These are phyloP conservation scores for Malaclemys terrapin DNA, from an alignment of 2,113 vertebrate species.

Conservation along the genomic window DNA sequence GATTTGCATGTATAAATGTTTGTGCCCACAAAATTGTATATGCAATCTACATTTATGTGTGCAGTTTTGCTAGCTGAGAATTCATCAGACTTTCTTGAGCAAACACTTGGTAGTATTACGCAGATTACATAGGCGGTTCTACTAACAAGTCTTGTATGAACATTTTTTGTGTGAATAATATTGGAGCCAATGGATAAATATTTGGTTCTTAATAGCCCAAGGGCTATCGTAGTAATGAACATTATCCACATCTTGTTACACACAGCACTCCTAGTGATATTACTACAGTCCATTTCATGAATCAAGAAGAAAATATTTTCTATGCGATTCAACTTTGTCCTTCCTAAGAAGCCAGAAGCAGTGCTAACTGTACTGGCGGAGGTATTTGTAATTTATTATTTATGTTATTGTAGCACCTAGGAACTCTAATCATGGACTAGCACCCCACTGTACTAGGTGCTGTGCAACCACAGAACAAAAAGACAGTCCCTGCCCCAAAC, in stretches of 20 bases:
- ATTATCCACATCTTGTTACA: accelerated
- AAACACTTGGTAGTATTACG: background rate
- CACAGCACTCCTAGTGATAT: background rate
- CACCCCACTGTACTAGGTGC: too few relatives aligned
- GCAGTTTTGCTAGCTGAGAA: accelerated
- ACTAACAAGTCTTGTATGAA: background rate
- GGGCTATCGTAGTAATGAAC: accelerated
- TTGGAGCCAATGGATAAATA: background rate
- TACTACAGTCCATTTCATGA: background rate
- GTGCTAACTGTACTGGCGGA: background rate
- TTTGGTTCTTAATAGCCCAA: background rate
- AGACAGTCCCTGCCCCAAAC: too few relatives aligned
- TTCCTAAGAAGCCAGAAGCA: background rate
- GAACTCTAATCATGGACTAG: too few relatives aligned
- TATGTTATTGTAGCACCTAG: too few relatives aligned
- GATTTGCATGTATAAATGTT: background rate
- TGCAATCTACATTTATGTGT: background rate
- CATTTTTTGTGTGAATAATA: background rate
- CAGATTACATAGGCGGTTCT: accelerated
- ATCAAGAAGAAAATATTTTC: background rate
- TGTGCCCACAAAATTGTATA: background rate
- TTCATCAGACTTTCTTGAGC: accelerated
- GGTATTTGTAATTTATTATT: too few relatives aligned
- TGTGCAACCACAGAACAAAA: too few relatives aligned
- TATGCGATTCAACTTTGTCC: accelerated